A percentile compares a stretch with the other conserved stretches of the same genome.
phyloP scores from a whole-genome alignment of 35 echinoderm and acorn worm species.

The Anneissia japonica region DNA sequence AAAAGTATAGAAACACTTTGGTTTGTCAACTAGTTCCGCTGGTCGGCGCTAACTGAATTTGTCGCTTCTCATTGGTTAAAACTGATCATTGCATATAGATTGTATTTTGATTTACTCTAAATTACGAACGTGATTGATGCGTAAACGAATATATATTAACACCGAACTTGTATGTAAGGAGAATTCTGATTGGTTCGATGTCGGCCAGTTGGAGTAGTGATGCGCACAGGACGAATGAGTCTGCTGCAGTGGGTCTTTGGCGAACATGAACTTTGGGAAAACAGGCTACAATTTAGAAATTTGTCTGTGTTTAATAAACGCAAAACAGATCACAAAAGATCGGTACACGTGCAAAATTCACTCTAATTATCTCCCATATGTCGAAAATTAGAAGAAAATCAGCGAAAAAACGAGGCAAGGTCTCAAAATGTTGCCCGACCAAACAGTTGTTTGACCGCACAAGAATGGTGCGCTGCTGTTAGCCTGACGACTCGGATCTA shows the following conservation, averaged over 20 bases:
- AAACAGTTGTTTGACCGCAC: background rate
- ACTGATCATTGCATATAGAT: background rate
- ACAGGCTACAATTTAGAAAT: background rate
- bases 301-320: background rate
- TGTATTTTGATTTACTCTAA: background rate
- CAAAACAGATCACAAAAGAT: background rate
- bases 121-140: background rate
- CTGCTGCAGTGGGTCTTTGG: background rate
- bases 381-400: conserved; percentile 1
- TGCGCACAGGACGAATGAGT: background rate
- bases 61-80: background rate
- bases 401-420: background rate
- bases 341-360: background rate
- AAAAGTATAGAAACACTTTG: background rate
- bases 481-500: background rate
- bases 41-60: background rate
- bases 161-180: background rate
- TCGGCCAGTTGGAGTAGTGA: background rate
- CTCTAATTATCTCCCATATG: background rate
- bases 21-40: background rate
- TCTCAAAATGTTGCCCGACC: background rate
- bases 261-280: background rate
- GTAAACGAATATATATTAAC: background rate
- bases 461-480: background rate
- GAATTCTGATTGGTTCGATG: background rate